Evolutionary conservation across 1,140 invertebrate species (phyloP).

Genomic region (Zaprionus lachaisei): DNA sequence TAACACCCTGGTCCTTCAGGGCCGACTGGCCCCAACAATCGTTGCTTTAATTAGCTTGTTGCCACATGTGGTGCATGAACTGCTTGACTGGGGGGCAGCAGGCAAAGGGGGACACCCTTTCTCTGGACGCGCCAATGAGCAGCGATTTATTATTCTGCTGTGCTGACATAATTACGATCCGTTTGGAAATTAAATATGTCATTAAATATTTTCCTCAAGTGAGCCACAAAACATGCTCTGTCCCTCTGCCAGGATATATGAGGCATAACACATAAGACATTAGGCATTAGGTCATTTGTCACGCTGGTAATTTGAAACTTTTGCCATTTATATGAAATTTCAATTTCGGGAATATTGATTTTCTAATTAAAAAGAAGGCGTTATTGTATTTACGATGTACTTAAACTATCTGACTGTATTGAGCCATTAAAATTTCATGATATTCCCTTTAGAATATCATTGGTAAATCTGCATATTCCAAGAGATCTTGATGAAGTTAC

Average conservation of each 20-base stretch:
- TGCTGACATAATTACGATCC: conserved; percentile 70
- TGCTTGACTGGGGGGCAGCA: neutral
- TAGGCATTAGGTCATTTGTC: conserved; percentile 28
- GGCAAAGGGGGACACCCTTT: conserved; percentile 16
- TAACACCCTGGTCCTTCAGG: conserved; percentile 14
- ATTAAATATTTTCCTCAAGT: conserved; percentile 62
- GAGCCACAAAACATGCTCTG: conserved; percentile 24
- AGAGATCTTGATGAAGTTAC: neutral
- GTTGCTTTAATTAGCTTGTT: conserved; percentile 68
- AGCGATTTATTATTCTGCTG: conserved; percentile 23
- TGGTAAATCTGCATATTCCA: too few relatives aligned
- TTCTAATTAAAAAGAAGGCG: neutral
- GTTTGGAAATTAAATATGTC: conserved; percentile 67
- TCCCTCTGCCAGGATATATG: neutral
- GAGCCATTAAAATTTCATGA: neutral
- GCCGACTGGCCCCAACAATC: neutral
- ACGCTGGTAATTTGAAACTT: conserved; percentile 36
- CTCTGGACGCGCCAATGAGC: neutral
- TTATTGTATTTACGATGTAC: neutral
- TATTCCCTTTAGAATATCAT: neutral
- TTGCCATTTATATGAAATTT: neutral
- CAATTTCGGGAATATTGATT: neutral
- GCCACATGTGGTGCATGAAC: conserved; percentile 56
- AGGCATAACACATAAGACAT: conserved; percentile 18
- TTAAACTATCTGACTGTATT: neutral